Evolutionary conservation across 37 sponge, comb jelly and placozoan species (phyloP).

Genomic region (Hormiphora californensis): DNA sequence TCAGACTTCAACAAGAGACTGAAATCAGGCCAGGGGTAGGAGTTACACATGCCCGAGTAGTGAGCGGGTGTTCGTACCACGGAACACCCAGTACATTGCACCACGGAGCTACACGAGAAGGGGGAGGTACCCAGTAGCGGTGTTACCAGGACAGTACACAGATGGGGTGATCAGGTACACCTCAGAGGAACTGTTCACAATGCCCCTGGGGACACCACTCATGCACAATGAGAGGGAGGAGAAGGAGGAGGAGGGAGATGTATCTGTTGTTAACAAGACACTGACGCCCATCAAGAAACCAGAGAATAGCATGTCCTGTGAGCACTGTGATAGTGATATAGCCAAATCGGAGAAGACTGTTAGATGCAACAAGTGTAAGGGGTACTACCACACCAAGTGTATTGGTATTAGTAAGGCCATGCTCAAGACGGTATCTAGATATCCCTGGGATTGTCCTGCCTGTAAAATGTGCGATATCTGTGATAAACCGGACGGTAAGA

Average conservation of each 20-base stretch:
- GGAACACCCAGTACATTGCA: slow-evolving; percentile 41
- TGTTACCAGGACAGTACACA: slow-evolving; percentile 75
- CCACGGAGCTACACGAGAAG: not conserved
- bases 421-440: slow-evolving; percentile 53
- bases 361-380: slow-evolving; percentile 1
- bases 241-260: not conserved
- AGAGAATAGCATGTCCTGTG: slow-evolving; percentile 18
- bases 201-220: slow-evolving; percentile 18
- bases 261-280: not conserved
- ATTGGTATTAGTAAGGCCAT: slow-evolving; percentile 56
- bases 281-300: too few relatives aligned
- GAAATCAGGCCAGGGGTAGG: not conserved
- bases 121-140: slow-evolving; percentile 70
- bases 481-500: slow-evolving; percentile 61
- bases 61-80: not conserved
- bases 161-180: slow-evolving; percentile 57
- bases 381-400: slow-evolving; percentile 65
- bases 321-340: not conserved
- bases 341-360: not conserved
- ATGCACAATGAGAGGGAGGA: not conserved
- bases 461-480: slow-evolving; percentile 79
- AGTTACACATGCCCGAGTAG: not conserved
- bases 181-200: not conserved
- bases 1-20: slow-evolving; percentile 23
- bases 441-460: slow-evolving; percentile 83